Conservation (phyloP, 2,797 vertebrate genomes). For the Clarias pachynema region DNA sequence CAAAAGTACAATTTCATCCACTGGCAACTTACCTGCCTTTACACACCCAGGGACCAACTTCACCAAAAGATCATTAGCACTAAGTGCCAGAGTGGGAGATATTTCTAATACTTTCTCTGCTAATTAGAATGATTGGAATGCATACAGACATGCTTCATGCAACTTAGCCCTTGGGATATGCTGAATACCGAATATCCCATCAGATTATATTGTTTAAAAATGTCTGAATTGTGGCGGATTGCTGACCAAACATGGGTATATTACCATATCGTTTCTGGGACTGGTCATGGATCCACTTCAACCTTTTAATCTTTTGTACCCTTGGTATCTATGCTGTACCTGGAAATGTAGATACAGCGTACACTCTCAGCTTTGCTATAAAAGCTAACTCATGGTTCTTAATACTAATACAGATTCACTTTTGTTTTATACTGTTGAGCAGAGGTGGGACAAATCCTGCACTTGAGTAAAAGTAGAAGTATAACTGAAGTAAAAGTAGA, state of each 20-base stretch:
- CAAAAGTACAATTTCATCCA: neutral
- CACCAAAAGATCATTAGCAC: neutral
- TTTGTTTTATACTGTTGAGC: too few species aligned
- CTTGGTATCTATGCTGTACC: neutral
- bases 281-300: neutral
- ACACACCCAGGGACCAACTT: conserved; percentile 1
- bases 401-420: neutral
- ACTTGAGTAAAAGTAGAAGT: too few species aligned
- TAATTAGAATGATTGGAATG: neutral
- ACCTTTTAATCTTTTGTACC: neutral
- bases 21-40: neutral
- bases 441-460: too few species aligned
- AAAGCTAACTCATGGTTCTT: neutral
- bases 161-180: neutral
- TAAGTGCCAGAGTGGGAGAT: neutral
- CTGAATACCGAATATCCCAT: neutral
- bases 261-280: neutral
- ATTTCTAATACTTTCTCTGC: neutral
- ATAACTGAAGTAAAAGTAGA: too few species aligned
- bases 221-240: too few species aligned
- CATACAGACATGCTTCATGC: neutral
- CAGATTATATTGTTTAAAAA: neutral
- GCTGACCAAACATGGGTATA: neutral
- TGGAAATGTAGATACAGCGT: neutral
- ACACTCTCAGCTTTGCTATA: neutral